phyloP scores from a whole-genome alignment of 2,797 vertebrate genomes.

The Sebastiscus tertius region DNA sequence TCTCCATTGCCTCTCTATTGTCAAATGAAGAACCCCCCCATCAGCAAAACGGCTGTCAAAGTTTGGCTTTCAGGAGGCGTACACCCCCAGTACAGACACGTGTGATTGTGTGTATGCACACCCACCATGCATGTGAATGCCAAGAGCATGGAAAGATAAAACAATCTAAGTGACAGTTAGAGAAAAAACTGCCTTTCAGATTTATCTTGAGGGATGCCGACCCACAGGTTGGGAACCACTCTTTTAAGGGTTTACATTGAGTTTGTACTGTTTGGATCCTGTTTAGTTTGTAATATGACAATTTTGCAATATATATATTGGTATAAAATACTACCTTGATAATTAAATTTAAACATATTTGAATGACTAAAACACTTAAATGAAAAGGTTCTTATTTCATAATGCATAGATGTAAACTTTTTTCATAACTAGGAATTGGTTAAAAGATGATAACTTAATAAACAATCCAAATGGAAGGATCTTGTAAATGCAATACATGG shows the following conservation, averaged over 20 bases:
- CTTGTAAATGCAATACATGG: no score
- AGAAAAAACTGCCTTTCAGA: not conserved
- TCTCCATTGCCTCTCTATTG: constrained; percentile 38
- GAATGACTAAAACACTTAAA: not conserved
- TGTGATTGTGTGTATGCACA: constrained; percentile 17
- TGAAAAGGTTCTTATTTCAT: not conserved
- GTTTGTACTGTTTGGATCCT: not conserved
- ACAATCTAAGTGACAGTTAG: not conserved
- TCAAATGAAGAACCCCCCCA: constrained; percentile 44
- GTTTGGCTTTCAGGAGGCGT: constrained; percentile 58
- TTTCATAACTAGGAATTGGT: not conserved
- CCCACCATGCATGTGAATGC: constrained; percentile 8
- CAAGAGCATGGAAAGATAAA: not conserved
- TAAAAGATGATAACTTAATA: no score
- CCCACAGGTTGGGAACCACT: not conserved
- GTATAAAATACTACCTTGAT: not conserved
- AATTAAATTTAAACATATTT: not conserved
- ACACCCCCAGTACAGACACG: constrained; percentile 46
- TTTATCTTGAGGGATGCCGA: not conserved
- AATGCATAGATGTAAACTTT: not conserved
- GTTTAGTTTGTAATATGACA: not conserved
- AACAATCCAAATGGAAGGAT: no score
- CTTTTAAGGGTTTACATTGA: not conserved
- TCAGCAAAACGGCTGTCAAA: constrained; percentile 65
- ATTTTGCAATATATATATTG: not conserved